A percentile compares a stretch with the other conserved stretches of the same genome.
Conservation (phyloP, 2,113 vertebrate species). For the Sphyrna mokarran region DNA sequence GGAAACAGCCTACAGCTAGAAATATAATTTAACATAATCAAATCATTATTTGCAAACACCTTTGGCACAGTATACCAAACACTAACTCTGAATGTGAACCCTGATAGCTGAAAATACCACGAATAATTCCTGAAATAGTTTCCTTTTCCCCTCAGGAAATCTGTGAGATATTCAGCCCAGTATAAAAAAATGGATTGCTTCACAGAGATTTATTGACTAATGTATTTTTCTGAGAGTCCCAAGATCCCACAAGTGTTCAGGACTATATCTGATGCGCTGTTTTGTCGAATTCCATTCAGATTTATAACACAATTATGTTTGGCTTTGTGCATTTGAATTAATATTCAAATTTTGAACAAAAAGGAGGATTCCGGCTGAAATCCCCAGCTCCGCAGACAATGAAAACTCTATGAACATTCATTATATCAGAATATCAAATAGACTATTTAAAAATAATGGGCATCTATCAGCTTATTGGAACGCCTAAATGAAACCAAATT, state of each 20-base stretch:
- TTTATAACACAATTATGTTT: neutral
- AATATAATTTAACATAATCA: neutral
- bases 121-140: conserved; percentile 33
- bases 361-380: neutral
- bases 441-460: neutral
- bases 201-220: conserved; percentile 20
- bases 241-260: neutral
- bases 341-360: neutral
- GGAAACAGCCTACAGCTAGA: neutral
- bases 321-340: neutral
- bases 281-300: conserved; percentile 7
- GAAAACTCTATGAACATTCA: no score
- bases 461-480: neutral
- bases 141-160: conserved; percentile 25
- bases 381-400: neutral
- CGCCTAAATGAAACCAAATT: neutral
- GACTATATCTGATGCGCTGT: neutral
- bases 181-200: conserved; percentile 25
- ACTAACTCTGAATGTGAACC: neutral
- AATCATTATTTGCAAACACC: neutral
- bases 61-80: neutral
- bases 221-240: neutral
- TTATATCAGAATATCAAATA: neutral
- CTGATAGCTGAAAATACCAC: conserved; percentile 6
- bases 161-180: neutral